Conservation (phyloP, 2,888 invertebrate genomes). For the Caenorhabditis doughertyi region DNA sequence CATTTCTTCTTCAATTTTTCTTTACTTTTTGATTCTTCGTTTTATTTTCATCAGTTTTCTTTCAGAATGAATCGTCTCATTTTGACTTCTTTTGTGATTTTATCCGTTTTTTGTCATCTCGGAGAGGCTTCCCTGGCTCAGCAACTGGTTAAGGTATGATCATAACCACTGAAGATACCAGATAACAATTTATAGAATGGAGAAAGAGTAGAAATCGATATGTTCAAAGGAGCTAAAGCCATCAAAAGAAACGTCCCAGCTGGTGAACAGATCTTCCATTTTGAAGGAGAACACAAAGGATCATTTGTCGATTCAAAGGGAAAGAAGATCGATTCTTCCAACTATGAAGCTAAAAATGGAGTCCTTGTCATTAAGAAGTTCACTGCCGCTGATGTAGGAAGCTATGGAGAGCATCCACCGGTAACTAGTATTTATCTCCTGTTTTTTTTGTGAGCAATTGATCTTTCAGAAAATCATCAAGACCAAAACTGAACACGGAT, state of each 20-base stretch:
- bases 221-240: slow-evolving; percentile 42
- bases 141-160: slow-evolving; percentile 26
- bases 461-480: slow-evolving; percentile 18
- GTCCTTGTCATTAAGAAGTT: slow-evolving; percentile 58
- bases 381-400: slow-evolving; percentile 53
- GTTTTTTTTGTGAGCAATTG: too few relatives aligned
- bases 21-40: too few relatives aligned
- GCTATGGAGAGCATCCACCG: slow-evolving; percentile 37
- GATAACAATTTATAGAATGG: slow-evolving; percentile 38
- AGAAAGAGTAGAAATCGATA: slow-evolving; percentile 26
- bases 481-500: background rate
- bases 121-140: slow-evolving; percentile 28
- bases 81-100: background rate
- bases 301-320: slow-evolving; percentile 49
- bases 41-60: background rate
- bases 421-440: slow-evolving; percentile 10
- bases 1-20: background rate
- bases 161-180: background rate
- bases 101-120: slow-evolving; percentile 3
- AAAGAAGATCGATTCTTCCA: slow-evolving; percentile 47
- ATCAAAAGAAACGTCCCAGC: slow-evolving; percentile 39
- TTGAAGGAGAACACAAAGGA: slow-evolving; percentile 46
- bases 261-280: slow-evolving; percentile 51
- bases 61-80: slow-evolving; percentile 50
- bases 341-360: slow-evolving; percentile 50